A percentile compares a stretch with the other conserved stretches of the same genome.
These are phyloP conservation scores for Paramisgurnus dabryanus DNA, from an alignment of 2,113 vertebrate species.

Conservation along the genomic window DNA sequence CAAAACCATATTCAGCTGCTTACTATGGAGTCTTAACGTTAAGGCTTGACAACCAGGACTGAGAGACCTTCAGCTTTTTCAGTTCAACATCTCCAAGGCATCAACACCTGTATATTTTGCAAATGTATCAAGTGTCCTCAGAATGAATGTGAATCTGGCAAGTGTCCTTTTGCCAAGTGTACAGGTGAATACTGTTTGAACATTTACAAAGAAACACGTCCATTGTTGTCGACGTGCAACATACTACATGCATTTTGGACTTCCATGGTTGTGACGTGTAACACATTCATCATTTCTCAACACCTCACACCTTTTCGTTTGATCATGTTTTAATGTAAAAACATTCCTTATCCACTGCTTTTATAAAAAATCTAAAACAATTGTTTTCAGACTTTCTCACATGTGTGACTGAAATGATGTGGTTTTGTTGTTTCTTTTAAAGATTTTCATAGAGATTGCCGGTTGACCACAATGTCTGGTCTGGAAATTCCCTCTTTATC, in stretches of 20 bases:
- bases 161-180: constrained; percentile 40
- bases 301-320: neutral
- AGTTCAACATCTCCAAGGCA: neutral
- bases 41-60: neutral
- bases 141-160: constrained; percentile 28
- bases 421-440: too few relatives aligned
- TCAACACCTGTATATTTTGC: neutral
- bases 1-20: neutral
- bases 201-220: neutral
- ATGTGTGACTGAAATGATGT: too few relatives aligned
- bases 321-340: neutral
- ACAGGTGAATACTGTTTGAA: constrained; percentile 24
- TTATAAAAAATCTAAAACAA: neutral
- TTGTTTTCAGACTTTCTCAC: too few relatives aligned
- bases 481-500: too few relatives aligned
- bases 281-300: neutral
- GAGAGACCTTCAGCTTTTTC: constrained; percentile 8
- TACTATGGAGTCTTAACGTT: neutral
- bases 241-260: neutral
- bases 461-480: too few relatives aligned
- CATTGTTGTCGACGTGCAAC: neutral
- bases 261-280: too few relatives aligned
- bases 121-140: neutral
- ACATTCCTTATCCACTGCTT: neutral
- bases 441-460: too few relatives aligned